phyloP scores from a whole-genome alignment of 2,888 invertebrate species.

The Parasteatoda lunata region DNA sequence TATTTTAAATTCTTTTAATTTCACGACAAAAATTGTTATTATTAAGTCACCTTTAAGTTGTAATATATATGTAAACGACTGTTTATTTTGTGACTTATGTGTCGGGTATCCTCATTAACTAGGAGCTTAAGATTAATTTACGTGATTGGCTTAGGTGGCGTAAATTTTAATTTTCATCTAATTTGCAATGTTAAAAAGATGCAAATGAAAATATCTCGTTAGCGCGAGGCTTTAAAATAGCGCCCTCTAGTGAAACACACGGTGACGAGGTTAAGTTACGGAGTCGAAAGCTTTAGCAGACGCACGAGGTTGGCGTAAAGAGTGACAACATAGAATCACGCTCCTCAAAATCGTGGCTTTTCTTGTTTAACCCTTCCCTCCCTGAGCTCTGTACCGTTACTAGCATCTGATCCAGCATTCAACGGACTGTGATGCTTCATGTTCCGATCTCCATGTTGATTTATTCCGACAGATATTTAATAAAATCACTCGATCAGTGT shows the following conservation, averaged over 20 bases:
- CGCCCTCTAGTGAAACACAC: slow-evolving; percentile 35
- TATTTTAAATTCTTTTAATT: no score
- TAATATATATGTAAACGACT: no score
- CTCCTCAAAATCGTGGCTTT: slow-evolving; percentile 10
- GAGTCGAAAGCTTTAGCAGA: slow-evolving; percentile 41
- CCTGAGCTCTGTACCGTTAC: slow-evolving; percentile 1
- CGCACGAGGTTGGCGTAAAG: slow-evolving; percentile 56
- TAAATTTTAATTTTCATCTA: slow-evolving; percentile 65
- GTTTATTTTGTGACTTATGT: no score
- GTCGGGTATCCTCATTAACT: slow-evolving; percentile 52
- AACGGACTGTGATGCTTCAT: slow-evolving; percentile 30
- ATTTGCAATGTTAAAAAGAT: slow-evolving; percentile 68
- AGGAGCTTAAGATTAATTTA: slow-evolving; percentile 63
- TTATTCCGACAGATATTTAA: neutral
- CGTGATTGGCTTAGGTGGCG: slow-evolving; percentile 65
- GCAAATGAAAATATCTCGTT: slow-evolving; percentile 67
- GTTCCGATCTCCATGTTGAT: neutral
- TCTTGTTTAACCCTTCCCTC: slow-evolving; percentile 9
- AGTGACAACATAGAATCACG: slow-evolving; percentile 1
- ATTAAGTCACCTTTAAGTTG: no score
- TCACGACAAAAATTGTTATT: no score
- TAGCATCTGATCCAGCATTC: neutral
- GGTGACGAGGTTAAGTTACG: slow-evolving; percentile 51
- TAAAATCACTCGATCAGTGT: neutral
- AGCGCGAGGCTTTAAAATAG: slow-evolving; percentile 29